Base-by-base conservation (phyloP, 2,113 vertebrate genomes). In the Pungitius pungitius region DNA sequence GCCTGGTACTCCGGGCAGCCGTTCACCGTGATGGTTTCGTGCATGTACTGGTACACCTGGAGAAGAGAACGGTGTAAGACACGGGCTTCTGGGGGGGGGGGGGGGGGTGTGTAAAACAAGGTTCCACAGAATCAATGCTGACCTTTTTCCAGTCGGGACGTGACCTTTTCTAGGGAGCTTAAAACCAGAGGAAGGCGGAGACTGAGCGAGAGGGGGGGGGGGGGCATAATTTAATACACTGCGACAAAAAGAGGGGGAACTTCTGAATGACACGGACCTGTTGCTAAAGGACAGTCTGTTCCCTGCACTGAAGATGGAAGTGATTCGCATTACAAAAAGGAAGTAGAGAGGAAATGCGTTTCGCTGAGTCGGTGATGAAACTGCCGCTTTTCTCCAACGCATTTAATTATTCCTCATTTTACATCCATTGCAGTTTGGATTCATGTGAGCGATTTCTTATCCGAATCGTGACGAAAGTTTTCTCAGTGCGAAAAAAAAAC, bases 1-100 rank as follows among this genome's bases (percentile, higher is more conserved):
- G 98, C 98, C 90, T 97, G 96, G 93, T 98, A 98, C 85, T 99
- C 98, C 0, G 97, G 96, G 81, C 97, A 99, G 90, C 98, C 98
- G 87, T 96, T 98, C 87, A 98, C 95, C 68, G 95, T 97, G 86
- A 99, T 99, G 60, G 98, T 99, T 96, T 99, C 98, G 83, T 99
- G 98, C 98, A 99, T 99, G 83, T 99, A 99, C 89, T 99, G 98
- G 93, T 99, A 99, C 56, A 99, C 98, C 98, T 99, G 93, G 83
- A 93, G 92, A 45, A 82, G 56, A 76, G 52, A 39, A 30, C 17
- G 24, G 27, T 37, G n/a, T n/a, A n/a, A n/a, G n/a, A n/a, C n/a
- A n/a, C n/a, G n/a, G n/a, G n/a, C n/a, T n/a, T n/a, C n/a, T n/a
- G n/a, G n/a, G n/a, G n/a, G n/a, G n/a, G n/a, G n/a, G n/a, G n/a